Evolutionary conservation across 1,140 invertebrate genomes (phyloP).

Genomic region (Drosophila trapezifrons): DNA sequence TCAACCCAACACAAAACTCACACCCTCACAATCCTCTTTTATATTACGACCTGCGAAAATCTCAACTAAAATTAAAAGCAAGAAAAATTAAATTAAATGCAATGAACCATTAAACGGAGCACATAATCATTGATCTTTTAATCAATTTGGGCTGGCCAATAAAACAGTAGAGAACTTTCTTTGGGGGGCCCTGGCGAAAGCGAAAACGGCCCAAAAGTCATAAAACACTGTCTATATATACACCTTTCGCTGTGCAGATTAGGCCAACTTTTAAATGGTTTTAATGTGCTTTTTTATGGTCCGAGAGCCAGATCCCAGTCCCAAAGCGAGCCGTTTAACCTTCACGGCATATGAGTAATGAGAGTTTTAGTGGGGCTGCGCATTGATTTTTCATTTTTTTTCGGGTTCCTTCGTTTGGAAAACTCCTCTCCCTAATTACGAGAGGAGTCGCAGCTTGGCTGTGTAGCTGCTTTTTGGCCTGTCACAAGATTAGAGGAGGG

Average conservation of each 20-base stretch:
- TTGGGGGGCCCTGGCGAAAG: not conserved
- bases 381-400: constrained; percentile 71
- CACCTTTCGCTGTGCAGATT: constrained; percentile 63
- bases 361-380: constrained; percentile 62
- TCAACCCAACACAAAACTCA: too few species aligned
- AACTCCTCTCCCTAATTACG: constrained; percentile 69
- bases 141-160: constrained; percentile 74
- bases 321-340: constrained; percentile 26
- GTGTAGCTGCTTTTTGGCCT: constrained; percentile 40
- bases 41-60: constrained; percentile 40
- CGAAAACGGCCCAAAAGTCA: constrained; percentile 50
- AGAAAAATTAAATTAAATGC: constrained; percentile 69
- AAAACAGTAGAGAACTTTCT: constrained; percentile 38
- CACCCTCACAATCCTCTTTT: not conserved
- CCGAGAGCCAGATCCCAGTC: constrained; percentile 18
- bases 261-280: constrained; percentile 80
- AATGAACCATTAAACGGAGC: constrained; percentile 73
- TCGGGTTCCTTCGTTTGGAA: not conserved
- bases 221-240: constrained; percentile 64
- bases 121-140: constrained; percentile 81
- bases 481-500: constrained; percentile 75
- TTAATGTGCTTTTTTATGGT: constrained; percentile 76
- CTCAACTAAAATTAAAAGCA: constrained; percentile 40
- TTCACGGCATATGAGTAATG: constrained; percentile 75
- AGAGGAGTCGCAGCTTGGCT: not conserved